Evolutionary conservation across 92 coral and sea anemone species (phyloP).

Genomic region (Zoanthus sociatus): DNA sequence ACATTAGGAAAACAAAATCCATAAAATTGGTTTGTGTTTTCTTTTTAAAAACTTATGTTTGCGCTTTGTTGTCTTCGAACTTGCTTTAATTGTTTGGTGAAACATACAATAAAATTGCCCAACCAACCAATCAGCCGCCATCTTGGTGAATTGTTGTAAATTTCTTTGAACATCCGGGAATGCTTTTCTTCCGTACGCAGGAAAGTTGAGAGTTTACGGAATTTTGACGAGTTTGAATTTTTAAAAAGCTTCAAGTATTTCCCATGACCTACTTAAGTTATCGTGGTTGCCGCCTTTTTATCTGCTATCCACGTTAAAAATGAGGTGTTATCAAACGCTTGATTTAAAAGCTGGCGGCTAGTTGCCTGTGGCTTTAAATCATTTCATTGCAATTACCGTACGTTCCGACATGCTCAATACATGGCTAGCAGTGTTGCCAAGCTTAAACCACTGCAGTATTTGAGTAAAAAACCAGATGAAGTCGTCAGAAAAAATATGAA

Average conservation of each 20-base stretch:
- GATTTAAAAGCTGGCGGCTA: conserved; percentile 56
- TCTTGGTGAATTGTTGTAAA: conserved; percentile 21
- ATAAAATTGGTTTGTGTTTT: conserved; percentile 39
- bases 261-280: conserved; percentile 8
- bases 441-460: conserved; percentile 91
- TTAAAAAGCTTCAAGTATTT: conserved; percentile 18
- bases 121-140: conserved; percentile 37
- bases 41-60: conserved; percentile 26
- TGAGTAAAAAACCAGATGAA: conserved; percentile 98
- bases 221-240: conserved; percentile 38
- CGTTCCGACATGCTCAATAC: conserved; percentile 73
- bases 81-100: conserved; percentile 22
- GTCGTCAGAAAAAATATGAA: conserved; percentile 86
- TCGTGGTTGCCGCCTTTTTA: not conserved
- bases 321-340: conserved; percentile 41
- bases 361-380: conserved; percentile 74
- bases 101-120: conserved; percentile 21
- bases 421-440: conserved; percentile 99
- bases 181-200: conserved; percentile 11
- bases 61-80: conserved; percentile 28
- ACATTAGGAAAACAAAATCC: not conserved
- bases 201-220: conserved; percentile 31
- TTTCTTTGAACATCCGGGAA: conserved; percentile 49
- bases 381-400: conserved; percentile 68
- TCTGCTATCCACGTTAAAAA: conserved; percentile 4